These are phyloP conservation scores for Antigone vipio DNA, from an alignment of 2,113 vertebrate genomes.

Conservation along the genomic window DNA sequence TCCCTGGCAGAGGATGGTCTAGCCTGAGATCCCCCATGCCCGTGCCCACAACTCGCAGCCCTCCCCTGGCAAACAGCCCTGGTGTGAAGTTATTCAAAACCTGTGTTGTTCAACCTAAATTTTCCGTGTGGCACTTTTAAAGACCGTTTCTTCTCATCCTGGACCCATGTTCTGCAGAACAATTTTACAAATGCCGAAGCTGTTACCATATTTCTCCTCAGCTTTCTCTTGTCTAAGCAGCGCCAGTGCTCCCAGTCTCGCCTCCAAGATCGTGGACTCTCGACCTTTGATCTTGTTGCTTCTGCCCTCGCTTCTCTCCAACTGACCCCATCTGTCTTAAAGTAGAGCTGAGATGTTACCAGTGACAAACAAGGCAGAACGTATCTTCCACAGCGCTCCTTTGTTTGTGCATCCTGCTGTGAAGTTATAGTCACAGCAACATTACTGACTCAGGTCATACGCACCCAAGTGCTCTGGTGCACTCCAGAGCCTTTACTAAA, in stretches of 20 bases:
- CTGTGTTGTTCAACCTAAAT: not conserved
- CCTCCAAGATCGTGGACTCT: accelerated
- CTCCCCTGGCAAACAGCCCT: not conserved
- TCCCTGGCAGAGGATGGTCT: not conserved
- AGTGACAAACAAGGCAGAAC: not conserved
- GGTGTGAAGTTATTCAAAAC: not conserved
- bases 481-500: not conserved
- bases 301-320: not conserved
- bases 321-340: not conserved
- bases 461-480: not conserved
- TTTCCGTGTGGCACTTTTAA: not conserved
- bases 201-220: not conserved
- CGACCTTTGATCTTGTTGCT: not conserved
- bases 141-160: not conserved
- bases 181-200: not conserved
- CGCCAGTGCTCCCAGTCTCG: not conserved
- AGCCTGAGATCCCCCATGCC: not conserved
- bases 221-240: not conserved
- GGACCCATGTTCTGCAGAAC: not conserved
- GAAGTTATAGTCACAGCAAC: not conserved
- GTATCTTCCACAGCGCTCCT: not conserved
- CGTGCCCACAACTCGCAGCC: accelerated
- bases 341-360: not conserved
- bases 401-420: not conserved
- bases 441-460: not conserved